phyloP scores from a whole-genome alignment of 2,888 invertebrate genomes.

The Coenonympha glycerion region DNA sequence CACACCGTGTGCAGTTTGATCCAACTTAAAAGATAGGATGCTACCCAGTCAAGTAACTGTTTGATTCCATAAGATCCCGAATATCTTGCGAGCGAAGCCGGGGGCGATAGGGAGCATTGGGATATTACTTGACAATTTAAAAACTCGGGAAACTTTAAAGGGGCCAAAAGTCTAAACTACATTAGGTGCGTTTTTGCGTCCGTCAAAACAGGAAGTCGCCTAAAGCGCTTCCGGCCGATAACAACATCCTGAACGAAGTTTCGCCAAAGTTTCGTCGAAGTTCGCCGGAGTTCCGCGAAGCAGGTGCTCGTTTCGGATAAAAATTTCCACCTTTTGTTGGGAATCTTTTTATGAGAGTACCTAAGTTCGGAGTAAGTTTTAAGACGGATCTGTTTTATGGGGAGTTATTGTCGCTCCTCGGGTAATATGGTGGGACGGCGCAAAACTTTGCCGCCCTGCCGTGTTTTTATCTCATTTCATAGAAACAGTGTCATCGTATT shows the following conservation, averaged over 20 bases:
- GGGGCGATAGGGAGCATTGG: not conserved
- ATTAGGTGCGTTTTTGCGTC: constrained; percentile 51
- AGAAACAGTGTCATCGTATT: not conserved
- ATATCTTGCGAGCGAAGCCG: no score
- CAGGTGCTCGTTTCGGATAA: constrained; percentile 70
- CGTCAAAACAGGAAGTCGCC: constrained; percentile 73
- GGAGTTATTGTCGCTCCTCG: constrained; percentile 27
- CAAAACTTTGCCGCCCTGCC: constrained; percentile 22
- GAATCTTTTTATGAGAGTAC: constrained; percentile 45
- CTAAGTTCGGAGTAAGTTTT: no score
- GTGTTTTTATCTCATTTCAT: constrained; percentile 9
- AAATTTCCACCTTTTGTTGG: constrained; percentile 64
- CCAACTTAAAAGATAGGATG: no score
- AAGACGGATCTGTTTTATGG: constrained; percentile 39
- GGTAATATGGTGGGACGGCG: constrained; percentile 25
- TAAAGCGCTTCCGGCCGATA: constrained; percentile 76
- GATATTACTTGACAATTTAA: constrained; percentile 11
- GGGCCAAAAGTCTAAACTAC: constrained; percentile 30
- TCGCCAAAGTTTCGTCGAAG: constrained; percentile 41
- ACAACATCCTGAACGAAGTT: constrained; percentile 70
- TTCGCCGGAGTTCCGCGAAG: constrained; percentile 39
- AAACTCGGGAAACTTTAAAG: constrained; percentile 18
- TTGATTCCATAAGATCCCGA: no score
- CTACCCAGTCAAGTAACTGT: no score
- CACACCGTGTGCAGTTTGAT: no score